These are phyloP conservation scores for Tridacna gigas DNA, from an alignment of 2,888 invertebrate species.

Conservation along the genomic window DNA sequence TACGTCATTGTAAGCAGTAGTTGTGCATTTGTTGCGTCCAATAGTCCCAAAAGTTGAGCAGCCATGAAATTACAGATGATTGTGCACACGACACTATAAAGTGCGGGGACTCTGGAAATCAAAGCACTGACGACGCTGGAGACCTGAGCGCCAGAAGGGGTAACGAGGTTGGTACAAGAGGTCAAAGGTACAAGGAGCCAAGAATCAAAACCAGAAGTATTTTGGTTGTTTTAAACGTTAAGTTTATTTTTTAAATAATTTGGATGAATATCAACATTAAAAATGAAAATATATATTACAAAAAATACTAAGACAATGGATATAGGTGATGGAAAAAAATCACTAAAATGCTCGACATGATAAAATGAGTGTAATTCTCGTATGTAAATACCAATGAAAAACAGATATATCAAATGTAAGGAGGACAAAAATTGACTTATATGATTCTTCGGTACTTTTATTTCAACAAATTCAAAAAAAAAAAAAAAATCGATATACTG, in stretches of 20 bases:
- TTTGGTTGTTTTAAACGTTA: conserved; percentile 34
- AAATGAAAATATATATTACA: conserved; percentile 25
- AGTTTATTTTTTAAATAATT: conserved; percentile 64
- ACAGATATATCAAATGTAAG: background rate
- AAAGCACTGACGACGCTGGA: too few species aligned
- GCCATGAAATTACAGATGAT: too few species aligned
- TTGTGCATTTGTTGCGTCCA: too few species aligned
- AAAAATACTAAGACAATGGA: conserved; percentile 33
- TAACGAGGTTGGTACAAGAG: background rate
- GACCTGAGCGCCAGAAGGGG: too few species aligned
- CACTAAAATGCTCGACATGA: background rate
- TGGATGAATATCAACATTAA: conserved; percentile 57
- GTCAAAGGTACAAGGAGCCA: background rate
- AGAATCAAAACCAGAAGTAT: background rate
- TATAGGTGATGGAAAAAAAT: background rate
- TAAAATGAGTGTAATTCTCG: conserved; percentile 4
- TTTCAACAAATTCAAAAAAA: too few species aligned
- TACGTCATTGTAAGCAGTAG: too few species aligned
- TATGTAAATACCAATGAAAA: conserved; percentile 4
- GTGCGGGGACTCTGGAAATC: too few species aligned
- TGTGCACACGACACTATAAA: too few species aligned
- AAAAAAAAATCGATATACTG: too few species aligned
- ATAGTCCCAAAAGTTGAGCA: too few species aligned
- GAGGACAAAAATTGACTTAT: background rate
- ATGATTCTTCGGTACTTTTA: background rate